These are phyloP conservation scores for Agrochola lota DNA, from an alignment of 2,888 invertebrate genomes.

Conservation along the genomic window DNA sequence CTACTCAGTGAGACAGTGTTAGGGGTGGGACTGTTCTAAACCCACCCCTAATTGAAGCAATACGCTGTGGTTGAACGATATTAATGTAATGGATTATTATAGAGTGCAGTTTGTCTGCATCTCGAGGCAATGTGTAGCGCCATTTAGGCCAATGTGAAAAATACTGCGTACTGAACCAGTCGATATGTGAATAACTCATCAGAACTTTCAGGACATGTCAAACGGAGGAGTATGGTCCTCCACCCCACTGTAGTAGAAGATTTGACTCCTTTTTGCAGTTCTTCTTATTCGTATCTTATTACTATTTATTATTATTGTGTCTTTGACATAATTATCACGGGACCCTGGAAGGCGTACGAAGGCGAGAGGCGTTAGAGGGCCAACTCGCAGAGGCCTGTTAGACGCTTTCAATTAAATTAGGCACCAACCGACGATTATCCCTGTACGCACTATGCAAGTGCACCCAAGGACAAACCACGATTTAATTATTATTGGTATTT, in stretches of 20 bases:
- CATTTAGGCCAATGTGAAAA: neutral
- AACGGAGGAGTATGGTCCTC: neutral
- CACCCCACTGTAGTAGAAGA: conserved; percentile 45
- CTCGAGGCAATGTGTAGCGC: conserved; percentile 3
- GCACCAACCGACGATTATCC: too few species aligned
- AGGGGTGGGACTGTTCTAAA: conserved; percentile 27
- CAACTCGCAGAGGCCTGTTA: neutral
- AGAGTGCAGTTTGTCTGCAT: conserved; percentile 14
- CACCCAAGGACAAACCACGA: too few species aligned
- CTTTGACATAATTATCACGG: too few species aligned
- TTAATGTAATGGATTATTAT: neutral
- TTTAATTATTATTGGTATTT: neutral
- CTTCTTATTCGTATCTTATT: too few species aligned
- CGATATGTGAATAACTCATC: conserved; percentile 8
- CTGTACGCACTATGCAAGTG: too few species aligned
- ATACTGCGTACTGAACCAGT: neutral
- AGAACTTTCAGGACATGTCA: conserved; percentile 12
- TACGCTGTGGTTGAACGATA: neutral
- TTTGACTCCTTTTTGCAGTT: conserved; percentile 40
- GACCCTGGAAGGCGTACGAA: neutral
- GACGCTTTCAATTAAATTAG: too few species aligned
- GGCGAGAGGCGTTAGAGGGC: too few species aligned
- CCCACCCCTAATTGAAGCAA: neutral
- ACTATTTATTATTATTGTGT: too few species aligned
- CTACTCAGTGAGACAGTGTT: conserved; percentile 48